Percentiles rank a stretch among this genome's conserved stretches.
Evolutionary conservation across 2,797 vertebrate species (phyloP).

Genomic region (Glyptemys insculpta): DNA sequence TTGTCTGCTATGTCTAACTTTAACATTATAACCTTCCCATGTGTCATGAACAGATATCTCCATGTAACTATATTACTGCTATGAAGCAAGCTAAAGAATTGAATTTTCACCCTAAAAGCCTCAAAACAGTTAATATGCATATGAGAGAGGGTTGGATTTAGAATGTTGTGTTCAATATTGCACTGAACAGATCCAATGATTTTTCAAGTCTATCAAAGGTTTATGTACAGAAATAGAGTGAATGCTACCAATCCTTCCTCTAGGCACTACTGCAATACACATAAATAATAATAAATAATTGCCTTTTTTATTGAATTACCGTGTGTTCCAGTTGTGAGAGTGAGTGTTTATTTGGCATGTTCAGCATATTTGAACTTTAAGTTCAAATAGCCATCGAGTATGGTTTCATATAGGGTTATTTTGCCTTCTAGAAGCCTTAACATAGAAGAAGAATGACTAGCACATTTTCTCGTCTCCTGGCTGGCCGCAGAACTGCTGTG

Average conservation of each 20-base stretch:
- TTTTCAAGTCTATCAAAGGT: background rate
- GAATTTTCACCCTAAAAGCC: background rate
- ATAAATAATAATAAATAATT: background rate
- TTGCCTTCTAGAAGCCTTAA: constrained; percentile 48
- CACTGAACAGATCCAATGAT: background rate
- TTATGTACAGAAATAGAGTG: background rate
- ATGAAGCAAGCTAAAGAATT: background rate
- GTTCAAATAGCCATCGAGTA: background rate
- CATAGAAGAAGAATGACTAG: constrained; percentile 84
- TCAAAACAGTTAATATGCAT: background rate
- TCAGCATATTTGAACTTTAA: background rate
- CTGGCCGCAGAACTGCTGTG: constrained; percentile 84
- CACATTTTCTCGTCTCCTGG: constrained; percentile 88
- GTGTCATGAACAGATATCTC: background rate
- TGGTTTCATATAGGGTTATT: background rate
- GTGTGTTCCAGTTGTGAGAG: background rate
- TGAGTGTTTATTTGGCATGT: background rate
- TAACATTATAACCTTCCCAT: background rate
- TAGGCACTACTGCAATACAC: background rate
- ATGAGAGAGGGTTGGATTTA: background rate
- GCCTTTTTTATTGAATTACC: background rate
- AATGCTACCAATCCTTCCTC: background rate
- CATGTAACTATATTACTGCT: background rate
- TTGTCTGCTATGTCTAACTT: background rate
- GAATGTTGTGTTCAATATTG: background rate